phyloP scores from a whole-genome alignment of 2,888 invertebrate species.

The Morinoia aosen region DNA sequence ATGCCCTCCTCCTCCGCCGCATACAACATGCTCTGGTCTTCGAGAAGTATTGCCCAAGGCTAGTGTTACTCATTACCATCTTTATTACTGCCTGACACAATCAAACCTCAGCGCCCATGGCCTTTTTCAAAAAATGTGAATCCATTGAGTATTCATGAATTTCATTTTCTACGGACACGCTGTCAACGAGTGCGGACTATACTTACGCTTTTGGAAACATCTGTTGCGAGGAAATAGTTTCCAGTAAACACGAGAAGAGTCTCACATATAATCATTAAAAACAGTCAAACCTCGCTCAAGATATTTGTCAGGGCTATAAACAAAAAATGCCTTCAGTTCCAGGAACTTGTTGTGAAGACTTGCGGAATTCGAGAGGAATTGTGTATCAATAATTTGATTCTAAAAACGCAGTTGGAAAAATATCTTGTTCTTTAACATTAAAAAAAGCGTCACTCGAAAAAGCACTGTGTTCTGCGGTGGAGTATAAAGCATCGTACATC shows the following conservation, averaged over 20 bases:
- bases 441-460: conserved; percentile 13
- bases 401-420: neutral
- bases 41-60: conserved; percentile 20
- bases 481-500: conserved; percentile 59
- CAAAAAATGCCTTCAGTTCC: neutral
- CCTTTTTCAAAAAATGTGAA: conserved; percentile 28
- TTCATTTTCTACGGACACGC: neutral
- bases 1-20: conserved; percentile 37
- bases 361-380: neutral
- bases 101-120: conserved; percentile 11
- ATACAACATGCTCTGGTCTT: conserved; percentile 43
- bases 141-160: conserved; percentile 1
- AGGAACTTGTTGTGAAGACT: neutral
- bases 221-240: neutral
- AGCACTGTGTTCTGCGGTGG: conserved; percentile 40
- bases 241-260: neutral
- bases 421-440: neutral
- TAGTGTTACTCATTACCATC: conserved; percentile 46
- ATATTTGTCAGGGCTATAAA: neutral
- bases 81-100: conserved; percentile 44
- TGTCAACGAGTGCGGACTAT: neutral
- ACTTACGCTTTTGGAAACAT: neutral
- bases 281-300: neutral
- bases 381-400: neutral
- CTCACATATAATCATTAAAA: neutral